A percentile compares a stretch with the other conserved stretches of the same genome.
phyloP scores from a whole-genome alignment of 2,888 invertebrate genomes.

The Scaptomyza flava region DNA sequence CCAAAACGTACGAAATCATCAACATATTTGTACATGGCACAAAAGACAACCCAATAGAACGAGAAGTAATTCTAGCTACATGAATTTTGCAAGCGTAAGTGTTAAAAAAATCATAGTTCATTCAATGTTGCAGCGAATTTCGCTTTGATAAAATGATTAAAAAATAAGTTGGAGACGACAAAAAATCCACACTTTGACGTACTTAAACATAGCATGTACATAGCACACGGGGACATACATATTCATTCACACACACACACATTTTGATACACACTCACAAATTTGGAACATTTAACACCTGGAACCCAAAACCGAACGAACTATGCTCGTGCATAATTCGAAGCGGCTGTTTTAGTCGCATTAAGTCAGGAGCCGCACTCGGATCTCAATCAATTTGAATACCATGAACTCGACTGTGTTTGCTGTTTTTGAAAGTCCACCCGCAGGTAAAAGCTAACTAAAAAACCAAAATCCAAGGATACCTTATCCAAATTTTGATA shows the following conservation, averaged over 20 bases:
- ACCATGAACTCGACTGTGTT: constrained; percentile 14
- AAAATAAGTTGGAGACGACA: not conserved
- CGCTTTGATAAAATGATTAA: no score
- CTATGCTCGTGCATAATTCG: not conserved
- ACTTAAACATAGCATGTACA: not conserved
- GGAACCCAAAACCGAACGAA: not conserved
- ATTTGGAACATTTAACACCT: not conserved
- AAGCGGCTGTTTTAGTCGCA: constrained; percentile 2
- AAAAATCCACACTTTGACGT: not conserved
- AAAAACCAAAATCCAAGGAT: not conserved
- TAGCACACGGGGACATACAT: not conserved
- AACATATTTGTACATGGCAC: not conserved
- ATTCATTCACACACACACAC: not conserved
- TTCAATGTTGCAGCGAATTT: no score
- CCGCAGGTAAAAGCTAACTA: constrained; percentile 3
- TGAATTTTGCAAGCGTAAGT: not conserved
- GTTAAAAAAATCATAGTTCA: no score
- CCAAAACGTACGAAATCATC: not conserved
- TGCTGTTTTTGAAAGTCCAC: not conserved
- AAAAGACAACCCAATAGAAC: not conserved
- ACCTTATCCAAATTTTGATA: not conserved
- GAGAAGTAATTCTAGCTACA: not conserved
- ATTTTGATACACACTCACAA: no score
- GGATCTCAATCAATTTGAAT: not conserved
- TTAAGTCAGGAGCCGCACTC: no score